Evolutionary conservation across 2,113 vertebrate species (phyloP), one percentile per base, ranked within the genome.

Genomic region (Tragelaphus strepsiceros): DNA sequence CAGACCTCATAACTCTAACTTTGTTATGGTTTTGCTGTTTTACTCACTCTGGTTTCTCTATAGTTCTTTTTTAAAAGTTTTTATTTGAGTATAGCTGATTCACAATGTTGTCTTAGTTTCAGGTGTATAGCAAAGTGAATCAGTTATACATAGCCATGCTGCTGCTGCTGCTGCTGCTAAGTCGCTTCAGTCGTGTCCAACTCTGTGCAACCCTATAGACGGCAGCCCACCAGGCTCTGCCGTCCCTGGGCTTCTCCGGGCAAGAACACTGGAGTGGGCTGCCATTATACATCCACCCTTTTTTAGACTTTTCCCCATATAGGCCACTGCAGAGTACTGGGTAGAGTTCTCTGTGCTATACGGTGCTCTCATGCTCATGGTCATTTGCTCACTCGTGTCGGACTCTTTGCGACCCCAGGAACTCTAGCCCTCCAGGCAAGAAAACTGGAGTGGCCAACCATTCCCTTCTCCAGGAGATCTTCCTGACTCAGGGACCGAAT

Each of bases 331-430:
- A 26, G 71, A 43, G 39, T 24, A 43, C 4, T 77, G 71, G 39
- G 39, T 4, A 43, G 71, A 43, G 22, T 15, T 77, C 22, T 77
- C 35, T 77, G 22, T 7, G 71, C 71, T 43, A 4, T 26, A 43
- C 39, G 43, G 22, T 26, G 11, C 71, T 13, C 35, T 77, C 1
- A 24, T 43, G 71, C 3, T 43, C 3, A 0, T 14, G 6, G 6
- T 77, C 22, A 0, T 77, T 77, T 43, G 71, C 22, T 43, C 71
- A 77, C 35, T 74, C 1, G 2, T 43, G 21, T 74, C 71, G 13
- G 35, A 74, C 71, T 43, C 71, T 77, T 77, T 43, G 39, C 1
- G 6, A 77, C 71, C 71, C 71, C 71, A 77, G 43, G 71, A 43
- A 77, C 21, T 7, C 39, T 43, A 77, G 6, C 22, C 39, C 22